Conservation (phyloP, 2,888 invertebrate genomes). For the Chloroclysta siterata region DNA sequence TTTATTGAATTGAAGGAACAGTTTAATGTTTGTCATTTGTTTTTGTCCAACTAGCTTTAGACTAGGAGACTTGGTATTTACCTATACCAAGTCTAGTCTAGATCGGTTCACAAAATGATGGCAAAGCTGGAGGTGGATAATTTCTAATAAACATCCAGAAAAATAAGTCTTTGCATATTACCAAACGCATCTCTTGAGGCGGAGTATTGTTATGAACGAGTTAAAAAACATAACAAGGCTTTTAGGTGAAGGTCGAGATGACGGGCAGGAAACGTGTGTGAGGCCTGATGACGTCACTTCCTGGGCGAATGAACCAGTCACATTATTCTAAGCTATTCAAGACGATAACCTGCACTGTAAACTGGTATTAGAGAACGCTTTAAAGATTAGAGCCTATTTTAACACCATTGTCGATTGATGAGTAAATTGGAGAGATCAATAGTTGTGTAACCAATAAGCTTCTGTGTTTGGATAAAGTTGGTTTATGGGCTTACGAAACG, state of each 20-base stretch:
- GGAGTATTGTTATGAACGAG: slow-evolving; percentile 1
- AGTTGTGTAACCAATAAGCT: slow-evolving; percentile 41
- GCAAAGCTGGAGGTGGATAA: not conserved
- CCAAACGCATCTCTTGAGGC: slow-evolving; percentile 1
- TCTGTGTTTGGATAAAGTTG: slow-evolving; percentile 29
- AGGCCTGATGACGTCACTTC: slow-evolving; percentile 75
- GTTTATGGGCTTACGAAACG: slow-evolving; percentile 32
- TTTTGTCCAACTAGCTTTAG: not conserved
- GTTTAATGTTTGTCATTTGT: not conserved
- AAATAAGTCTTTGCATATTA: not conserved
- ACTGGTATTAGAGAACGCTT: slow-evolving; percentile 57
- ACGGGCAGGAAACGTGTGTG: slow-evolving; percentile 65
- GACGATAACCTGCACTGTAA: slow-evolving; percentile 64
- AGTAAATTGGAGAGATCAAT: slow-evolving; percentile 42
- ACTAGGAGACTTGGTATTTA: not conserved
- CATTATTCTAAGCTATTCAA: slow-evolving; percentile 55
- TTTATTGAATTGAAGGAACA: slow-evolving; percentile 2
- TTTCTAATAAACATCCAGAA: too few species aligned
- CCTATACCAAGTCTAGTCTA: too few species aligned
- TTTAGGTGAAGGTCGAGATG: slow-evolving; percentile 76
- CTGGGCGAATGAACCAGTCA: slow-evolving; percentile 66
- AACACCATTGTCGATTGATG: slow-evolving; percentile 46
- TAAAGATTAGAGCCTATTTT: slow-evolving; percentile 56
- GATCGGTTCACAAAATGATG: not conserved
- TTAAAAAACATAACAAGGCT: slow-evolving; percentile 49